Evolutionary conservation across 2,888 invertebrate species (phyloP).

Genomic region (Apotomis capreana): DNA sequence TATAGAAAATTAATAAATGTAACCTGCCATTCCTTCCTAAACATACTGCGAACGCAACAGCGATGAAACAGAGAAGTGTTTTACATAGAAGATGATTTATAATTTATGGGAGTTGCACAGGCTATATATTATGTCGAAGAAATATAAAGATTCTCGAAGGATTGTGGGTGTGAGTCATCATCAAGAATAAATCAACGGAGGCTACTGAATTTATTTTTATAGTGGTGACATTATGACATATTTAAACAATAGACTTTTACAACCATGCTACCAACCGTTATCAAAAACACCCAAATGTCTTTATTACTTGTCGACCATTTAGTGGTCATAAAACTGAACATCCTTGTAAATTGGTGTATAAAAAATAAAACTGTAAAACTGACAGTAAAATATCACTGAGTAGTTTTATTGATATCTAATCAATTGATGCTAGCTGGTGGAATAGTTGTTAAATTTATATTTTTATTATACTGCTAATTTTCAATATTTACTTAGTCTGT

Average conservation of each 20-base stretch:
- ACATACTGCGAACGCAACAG: too few species aligned
- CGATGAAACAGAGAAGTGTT: too few species aligned
- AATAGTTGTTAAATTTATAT: slow-evolving; percentile 32
- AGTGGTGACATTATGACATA: slow-evolving; percentile 1
- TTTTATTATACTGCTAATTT: slow-evolving; percentile 34
- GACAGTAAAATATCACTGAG: slow-evolving; percentile 33
- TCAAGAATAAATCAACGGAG: neutral
- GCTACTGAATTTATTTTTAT: slow-evolving; percentile 13
- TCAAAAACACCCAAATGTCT: slow-evolving; percentile 35
- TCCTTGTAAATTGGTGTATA: slow-evolving; percentile 36
- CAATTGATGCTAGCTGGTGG: slow-evolving; percentile 33
- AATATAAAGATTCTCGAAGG: too few species aligned
- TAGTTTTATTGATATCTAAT: slow-evolving; percentile 41
- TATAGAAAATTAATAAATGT: too few species aligned
- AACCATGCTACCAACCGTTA: slow-evolving; percentile 29
- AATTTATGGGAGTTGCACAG: too few species aligned
- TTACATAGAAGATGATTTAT: too few species aligned
- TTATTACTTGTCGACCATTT: slow-evolving; percentile 40
- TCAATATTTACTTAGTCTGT: slow-evolving; percentile 25
- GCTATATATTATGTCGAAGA: too few species aligned
- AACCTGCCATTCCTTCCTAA: too few species aligned
- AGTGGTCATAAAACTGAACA: slow-evolving; percentile 35
- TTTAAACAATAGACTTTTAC: slow-evolving; percentile 33
- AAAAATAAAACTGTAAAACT: slow-evolving; percentile 37
- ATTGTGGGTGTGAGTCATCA: neutral